These are phyloP conservation scores for Raja brachyura DNA, from an alignment of 2,113 vertebrate species.

Conservation along the genomic window DNA sequence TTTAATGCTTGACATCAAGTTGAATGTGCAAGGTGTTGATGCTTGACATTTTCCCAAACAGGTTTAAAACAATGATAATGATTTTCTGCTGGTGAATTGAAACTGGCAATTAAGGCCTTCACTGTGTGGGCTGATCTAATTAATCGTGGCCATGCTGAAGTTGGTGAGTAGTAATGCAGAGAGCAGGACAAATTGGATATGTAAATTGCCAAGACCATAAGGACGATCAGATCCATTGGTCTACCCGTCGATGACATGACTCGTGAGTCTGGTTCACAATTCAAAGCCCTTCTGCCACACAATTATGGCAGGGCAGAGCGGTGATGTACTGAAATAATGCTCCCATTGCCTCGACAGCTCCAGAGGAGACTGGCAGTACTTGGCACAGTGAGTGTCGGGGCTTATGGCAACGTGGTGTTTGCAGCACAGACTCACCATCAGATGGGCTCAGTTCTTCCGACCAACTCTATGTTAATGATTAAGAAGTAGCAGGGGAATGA, in stretches of 20 bases:
- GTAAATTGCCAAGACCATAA: neutral
- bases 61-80: conserved; percentile 27
- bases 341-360: too few species aligned
- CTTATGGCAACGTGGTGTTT: too few species aligned
- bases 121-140: conserved; percentile 32
- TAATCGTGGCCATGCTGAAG: conserved; percentile 19
- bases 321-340: too few species aligned
- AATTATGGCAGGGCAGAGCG: too few species aligned
- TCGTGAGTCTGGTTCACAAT: too few species aligned
- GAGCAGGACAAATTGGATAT: conserved; percentile 3
- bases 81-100: conserved; percentile 14
- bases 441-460: too few species aligned
- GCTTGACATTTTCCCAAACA: conserved; percentile 31
- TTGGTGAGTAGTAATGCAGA: neutral
- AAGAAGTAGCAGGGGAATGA: too few species aligned
- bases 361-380: too few species aligned
- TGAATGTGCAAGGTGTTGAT: neutral
- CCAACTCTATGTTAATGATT: too few species aligned
- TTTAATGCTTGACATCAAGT: neutral
- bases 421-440: too few species aligned
- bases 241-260: neutral
- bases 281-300: too few species aligned
- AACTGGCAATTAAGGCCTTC: neutral
- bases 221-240: neutral
- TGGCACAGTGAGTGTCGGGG: too few species aligned